phyloP scores from a whole-genome alignment of 2,888 invertebrate species.

The Eristalis intricaria region DNA sequence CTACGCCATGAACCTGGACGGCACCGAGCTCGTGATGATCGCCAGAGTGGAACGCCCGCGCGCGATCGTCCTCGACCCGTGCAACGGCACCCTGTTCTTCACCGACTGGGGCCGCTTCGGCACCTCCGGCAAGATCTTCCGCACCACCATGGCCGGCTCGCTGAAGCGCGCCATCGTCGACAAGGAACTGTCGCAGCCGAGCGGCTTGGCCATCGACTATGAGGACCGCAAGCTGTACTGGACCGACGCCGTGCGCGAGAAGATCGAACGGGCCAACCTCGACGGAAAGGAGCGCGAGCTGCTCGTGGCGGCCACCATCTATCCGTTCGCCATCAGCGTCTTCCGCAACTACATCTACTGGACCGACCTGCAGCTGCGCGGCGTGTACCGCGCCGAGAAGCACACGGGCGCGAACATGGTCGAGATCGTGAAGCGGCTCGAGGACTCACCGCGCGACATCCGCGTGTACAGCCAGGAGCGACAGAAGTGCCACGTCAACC shows the following conservation, averaged over 20 bases:
- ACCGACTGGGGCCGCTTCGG: constrained; percentile 98
- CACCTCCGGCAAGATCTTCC: constrained; percentile 95
- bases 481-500: constrained; percentile 90
- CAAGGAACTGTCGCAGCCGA: constrained; percentile 95
- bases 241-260: constrained; percentile 98
- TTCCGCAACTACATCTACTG: constrained; percentile 96
- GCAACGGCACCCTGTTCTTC: constrained; percentile 96
- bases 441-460: constrained; percentile 96
- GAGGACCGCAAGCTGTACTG: constrained; percentile 96
- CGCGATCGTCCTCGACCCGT: constrained; percentile 98
- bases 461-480: constrained; percentile 91
- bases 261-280: constrained; percentile 95
- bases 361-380: constrained; percentile 96
- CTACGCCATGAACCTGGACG: constrained; percentile 96
- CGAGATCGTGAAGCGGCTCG: constrained; percentile 95
- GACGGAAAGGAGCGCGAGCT: constrained; percentile 93
- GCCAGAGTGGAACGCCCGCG: constrained; percentile 95
- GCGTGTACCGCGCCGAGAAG: constrained; percentile 98
- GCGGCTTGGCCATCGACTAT: constrained; percentile 97
- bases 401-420: constrained; percentile 97
- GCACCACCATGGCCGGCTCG: constrained; percentile 98
- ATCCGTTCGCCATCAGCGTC: constrained; percentile 97
- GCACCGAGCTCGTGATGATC: constrained; percentile 93
- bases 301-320: constrained; percentile 93
- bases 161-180: constrained; percentile 93